Conservation (phyloP, 2,888 invertebrate species). For the Oegoconia quadripuncta region DNA sequence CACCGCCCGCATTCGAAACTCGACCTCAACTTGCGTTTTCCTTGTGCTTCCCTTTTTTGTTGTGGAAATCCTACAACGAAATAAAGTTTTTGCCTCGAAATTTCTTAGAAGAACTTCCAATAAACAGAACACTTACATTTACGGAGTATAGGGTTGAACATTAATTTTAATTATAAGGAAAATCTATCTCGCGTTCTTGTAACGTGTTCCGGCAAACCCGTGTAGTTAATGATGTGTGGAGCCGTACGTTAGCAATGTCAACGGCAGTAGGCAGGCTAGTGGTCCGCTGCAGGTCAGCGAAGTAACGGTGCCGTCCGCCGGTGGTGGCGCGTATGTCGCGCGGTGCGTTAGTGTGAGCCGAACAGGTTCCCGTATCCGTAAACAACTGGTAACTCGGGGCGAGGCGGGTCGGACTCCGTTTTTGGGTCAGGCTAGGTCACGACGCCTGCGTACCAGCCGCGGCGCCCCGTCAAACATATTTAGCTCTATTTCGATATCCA, state of each 20-base stretch:
- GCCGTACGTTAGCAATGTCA: constrained; percentile 23
- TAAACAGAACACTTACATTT: no score
- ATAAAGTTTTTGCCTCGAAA: no score
- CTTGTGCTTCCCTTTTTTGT: constrained; percentile 37
- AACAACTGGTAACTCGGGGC: constrained; percentile 60
- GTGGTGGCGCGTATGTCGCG: constrained; percentile 35
- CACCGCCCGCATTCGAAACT: constrained; percentile 65
- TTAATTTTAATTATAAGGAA: no score
- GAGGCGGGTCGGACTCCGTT: constrained; percentile 62
- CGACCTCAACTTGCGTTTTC: constrained; percentile 70
- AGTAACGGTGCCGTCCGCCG: constrained; percentile 46
- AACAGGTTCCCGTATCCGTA: constrained; percentile 70
- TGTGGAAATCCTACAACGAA: constrained; percentile 1
- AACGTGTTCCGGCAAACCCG: no score
- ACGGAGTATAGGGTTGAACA: constrained; percentile 1
- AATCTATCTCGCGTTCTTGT: no score
- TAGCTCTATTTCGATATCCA: constrained; percentile 61
- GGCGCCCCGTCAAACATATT: constrained; percentile 52
- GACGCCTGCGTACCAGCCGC: constrained; percentile 67
- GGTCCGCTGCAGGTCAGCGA: constrained; percentile 10
- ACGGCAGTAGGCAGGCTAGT: constrained; percentile 24
- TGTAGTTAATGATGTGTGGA: neutral
- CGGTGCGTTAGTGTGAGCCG: constrained; percentile 38
- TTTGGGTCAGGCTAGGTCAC: constrained; percentile 77
- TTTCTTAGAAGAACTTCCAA: no score